These are phyloP conservation scores for Pardalotus punctatus DNA, from an alignment of 2,113 vertebrate species.

Conservation along the genomic window DNA sequence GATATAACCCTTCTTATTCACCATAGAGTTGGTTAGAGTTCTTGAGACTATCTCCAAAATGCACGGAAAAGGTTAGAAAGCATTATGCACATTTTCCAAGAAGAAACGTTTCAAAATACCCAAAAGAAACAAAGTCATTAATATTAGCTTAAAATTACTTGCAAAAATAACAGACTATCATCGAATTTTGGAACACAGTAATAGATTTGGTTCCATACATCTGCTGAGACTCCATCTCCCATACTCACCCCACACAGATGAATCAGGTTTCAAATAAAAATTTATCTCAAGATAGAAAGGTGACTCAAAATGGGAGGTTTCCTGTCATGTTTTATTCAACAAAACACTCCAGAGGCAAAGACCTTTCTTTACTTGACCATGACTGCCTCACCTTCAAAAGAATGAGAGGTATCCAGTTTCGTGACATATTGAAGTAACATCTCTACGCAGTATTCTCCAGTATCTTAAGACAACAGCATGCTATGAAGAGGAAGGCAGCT, in stretches of 20 bases:
- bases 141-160: background rate
- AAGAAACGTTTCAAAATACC: background rate
- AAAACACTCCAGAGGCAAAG: background rate
- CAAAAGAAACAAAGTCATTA: background rate
- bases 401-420: background rate
- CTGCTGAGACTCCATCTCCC: background rate
- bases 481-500: constrained; percentile 23
- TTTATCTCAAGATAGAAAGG: background rate
- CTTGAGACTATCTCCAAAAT: background rate
- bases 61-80: background rate
- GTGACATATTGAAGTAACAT: background rate
- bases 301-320: background rate
- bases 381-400: constrained; percentile 22
- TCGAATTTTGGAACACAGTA: background rate
- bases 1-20: background rate
- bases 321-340: background rate
- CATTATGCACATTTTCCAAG: background rate
- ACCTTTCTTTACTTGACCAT: background rate
- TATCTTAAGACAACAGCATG: background rate
- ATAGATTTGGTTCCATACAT: background rate
- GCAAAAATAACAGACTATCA: background rate
- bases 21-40: background rate
- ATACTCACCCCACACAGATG: background rate
- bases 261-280: background rate
- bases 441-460: background rate